These are phyloP conservation scores for Protophormia terraenovae DNA, from an alignment of 2,888 invertebrate species.

Conservation along the genomic window DNA sequence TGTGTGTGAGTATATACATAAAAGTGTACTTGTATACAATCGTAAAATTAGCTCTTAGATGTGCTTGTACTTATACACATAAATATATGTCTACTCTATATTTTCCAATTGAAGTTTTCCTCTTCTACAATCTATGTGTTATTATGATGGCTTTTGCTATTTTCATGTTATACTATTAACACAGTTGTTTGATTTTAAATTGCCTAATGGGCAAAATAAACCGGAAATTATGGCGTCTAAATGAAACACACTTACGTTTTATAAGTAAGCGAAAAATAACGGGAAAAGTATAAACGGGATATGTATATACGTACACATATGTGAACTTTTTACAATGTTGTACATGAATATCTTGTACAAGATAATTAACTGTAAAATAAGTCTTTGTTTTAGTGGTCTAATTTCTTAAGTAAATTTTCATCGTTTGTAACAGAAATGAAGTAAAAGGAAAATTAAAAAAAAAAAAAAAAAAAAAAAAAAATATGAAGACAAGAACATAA, in stretches of 20 bases:
- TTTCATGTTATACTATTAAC: constrained; percentile 8
- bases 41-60: no score
- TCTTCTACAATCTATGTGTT: neutral
- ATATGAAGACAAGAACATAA: no score
- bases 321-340: no score
- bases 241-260: constrained; percentile 11
- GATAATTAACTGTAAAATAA: neutral
- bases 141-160: neutral
- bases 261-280: neutral
- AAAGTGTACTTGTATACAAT: neutral
- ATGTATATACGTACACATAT: no score
- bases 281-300: no score
- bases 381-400: neutral
- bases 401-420: no score
- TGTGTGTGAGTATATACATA: neutral
- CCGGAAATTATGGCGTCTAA: constrained; percentile 40
- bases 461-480: no score
- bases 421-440: no score
- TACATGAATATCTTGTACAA: no score
- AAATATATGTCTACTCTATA: neutral
- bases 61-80: neutral
- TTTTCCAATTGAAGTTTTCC: constrained; percentile 7
- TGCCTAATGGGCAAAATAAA: constrained; percentile 50
- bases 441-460: no score
- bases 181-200: constrained; percentile 44